These are phyloP conservation scores for Ormyrus labotus DNA, from an alignment of 2,888 invertebrate genomes.

Conservation along the genomic window DNA sequence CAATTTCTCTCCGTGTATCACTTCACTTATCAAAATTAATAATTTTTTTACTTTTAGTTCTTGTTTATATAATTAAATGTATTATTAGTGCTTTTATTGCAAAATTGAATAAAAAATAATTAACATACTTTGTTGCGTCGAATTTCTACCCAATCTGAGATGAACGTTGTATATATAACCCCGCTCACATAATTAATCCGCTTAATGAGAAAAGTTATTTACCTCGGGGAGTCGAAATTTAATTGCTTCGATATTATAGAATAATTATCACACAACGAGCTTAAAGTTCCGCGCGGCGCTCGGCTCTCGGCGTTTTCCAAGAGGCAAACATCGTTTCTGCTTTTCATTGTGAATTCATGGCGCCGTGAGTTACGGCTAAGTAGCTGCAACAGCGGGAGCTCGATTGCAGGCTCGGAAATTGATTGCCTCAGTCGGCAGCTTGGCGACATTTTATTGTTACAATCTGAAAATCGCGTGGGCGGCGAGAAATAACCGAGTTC, in stretches of 20 bases:
- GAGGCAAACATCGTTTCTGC: not conserved
- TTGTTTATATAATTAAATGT: no score
- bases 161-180: no score
- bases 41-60: no score
- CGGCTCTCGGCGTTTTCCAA: not conserved
- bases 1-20: no score
- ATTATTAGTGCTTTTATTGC: no score
- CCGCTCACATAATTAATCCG: not conserved
- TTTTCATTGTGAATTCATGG: conserved; percentile 13
- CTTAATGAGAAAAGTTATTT: conserved; percentile 5
- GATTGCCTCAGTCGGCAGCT: not conserved
- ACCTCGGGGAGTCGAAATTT: not conserved
- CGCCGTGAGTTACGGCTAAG: not conserved
- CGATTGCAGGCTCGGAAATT: conserved; percentile 20
- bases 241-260: conserved; percentile 16
- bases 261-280: conserved; percentile 9
- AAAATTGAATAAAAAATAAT: no score
- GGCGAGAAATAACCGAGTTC: not conserved
- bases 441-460: conserved; percentile 9
- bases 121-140: no score
- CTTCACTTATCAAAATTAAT: no score
- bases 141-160: no score
- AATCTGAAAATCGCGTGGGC: not conserved
- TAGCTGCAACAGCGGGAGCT: not conserved
- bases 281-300: not conserved